Base-by-base conservation (phyloP, 2,113 vertebrate species). In the Morone chrysops region DNA sequence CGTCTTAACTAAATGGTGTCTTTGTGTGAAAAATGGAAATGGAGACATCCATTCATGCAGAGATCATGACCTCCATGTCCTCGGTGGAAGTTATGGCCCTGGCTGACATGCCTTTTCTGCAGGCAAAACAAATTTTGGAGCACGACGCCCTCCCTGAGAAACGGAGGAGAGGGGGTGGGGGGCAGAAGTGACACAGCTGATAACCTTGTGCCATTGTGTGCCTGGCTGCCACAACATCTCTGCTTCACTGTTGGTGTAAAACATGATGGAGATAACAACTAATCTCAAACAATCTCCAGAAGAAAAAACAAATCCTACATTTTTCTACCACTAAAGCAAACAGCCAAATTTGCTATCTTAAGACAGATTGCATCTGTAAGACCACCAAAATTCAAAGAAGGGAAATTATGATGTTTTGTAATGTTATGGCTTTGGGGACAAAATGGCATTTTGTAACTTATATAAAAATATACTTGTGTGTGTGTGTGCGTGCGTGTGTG, bases 341-440 rank as follows among this genome's bases (percentile, higher is more conserved):
- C 90, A 91, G 20, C 9, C 57, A 70, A 70, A 67, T n/a, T 57
- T 41, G 31, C 90, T 86, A 92, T 92, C 87, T 91, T 36, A 43
- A 76, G 36, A 89, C 9, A 72, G 89, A 92, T 87, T 82, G 56
- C 69, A 78, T 92, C 83, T 83, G 20, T 53, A 51, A 87, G 87
- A 90, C 89, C 87, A 90, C 85, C 85, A 71, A 67, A 74, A 86
- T 65, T 88, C 91, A 89, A 92, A 85, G 79, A 59, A 60, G 66
- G 76, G 82, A 83, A 91, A 56, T 75, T 71, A 41, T 67, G 9
- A 69, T 65, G n/a, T 71, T 89, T 85, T 78, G 45, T 77, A 63
- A 76, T 78, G 41, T 47, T 67, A 38, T 5, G 70, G n/a, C 85
- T 80, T 80, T 9, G 16, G 76, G 79, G 83, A 87, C n/a, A 7